Evolutionary conservation across 2,113 vertebrate genomes (phyloP).

Genomic region (Sclerurus mexicanus): DNA sequence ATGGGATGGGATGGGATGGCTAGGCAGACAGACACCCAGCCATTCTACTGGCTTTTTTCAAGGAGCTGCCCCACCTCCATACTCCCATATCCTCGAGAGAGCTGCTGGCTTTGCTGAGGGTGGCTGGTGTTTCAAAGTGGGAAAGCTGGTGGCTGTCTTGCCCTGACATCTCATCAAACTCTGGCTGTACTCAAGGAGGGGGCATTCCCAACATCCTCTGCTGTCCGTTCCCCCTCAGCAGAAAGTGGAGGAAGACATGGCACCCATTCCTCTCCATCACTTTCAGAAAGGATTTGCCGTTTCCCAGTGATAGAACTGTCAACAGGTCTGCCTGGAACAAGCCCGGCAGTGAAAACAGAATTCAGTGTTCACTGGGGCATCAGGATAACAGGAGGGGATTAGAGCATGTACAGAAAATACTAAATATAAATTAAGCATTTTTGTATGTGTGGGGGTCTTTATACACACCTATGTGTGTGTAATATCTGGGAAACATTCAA

Average conservation of each 20-base stretch:
- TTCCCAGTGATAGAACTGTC: not conserved
- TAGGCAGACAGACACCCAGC: not conserved
- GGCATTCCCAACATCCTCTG: not conserved
- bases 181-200: not conserved
- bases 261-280: not conserved
- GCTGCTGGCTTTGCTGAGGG: not conserved
- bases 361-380: not conserved
- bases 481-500: not conserved
- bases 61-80: not conserved
- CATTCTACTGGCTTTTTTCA: not conserved
- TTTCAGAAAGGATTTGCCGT: not conserved
- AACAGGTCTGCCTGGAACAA: not conserved
- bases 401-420: not conserved
- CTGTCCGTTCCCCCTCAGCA: not conserved
- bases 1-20: too few relatives aligned
- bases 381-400: not conserved
- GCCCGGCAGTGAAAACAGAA: not conserved
- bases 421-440: not conserved
- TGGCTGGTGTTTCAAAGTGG: not conserved
- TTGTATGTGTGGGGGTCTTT: accelerated
- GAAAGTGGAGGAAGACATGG: accelerated
- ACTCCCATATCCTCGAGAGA: not conserved
- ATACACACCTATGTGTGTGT: not conserved
- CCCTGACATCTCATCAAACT: not conserved
- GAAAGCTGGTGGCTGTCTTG: not conserved